Conservation (phyloP, 2,797 vertebrate genomes). For the Cyprinodon diabolis region DNA sequence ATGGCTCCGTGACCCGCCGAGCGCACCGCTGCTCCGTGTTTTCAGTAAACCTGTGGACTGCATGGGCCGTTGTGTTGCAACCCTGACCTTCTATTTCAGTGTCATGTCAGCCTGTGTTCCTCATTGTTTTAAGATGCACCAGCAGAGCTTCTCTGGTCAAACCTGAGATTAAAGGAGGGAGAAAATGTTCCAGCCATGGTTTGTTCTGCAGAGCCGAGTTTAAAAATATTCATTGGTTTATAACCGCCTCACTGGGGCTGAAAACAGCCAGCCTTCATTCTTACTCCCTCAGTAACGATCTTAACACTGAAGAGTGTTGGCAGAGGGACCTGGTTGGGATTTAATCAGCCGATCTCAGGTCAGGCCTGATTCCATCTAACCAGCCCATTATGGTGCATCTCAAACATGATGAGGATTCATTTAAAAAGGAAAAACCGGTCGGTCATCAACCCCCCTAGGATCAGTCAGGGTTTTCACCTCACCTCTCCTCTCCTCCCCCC, state of each 20-base stretch:
- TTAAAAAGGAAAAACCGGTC: neutral
- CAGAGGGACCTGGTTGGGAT: neutral
- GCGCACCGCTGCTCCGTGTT: conserved; percentile 8
- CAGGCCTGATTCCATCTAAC: neutral
- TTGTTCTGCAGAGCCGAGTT: neutral
- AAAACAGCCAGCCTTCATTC: neutral
- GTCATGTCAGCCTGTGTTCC: neutral
- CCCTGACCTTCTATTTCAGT: neutral
- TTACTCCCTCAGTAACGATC: neutral
- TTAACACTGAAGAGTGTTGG: neutral
- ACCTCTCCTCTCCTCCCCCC: conserved; percentile 9
- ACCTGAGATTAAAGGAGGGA: neutral
- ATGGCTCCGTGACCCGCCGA: conserved; percentile 26
- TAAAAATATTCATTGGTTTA: neutral
- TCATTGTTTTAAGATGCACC: neutral
- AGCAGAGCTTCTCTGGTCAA: neutral
- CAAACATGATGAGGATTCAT: neutral
- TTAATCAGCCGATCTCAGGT: neutral
- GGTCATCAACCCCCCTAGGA: neutral
- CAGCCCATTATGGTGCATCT: neutral
- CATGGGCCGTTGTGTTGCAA: neutral
- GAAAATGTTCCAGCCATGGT: neutral
- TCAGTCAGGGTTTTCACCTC: neutral
- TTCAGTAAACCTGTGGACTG: conserved; percentile 11
- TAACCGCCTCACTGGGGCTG: neutral